These are phyloP conservation scores for Cacatua alba DNA, from an alignment of 2,113 vertebrate species.

Conservation along the genomic window DNA sequence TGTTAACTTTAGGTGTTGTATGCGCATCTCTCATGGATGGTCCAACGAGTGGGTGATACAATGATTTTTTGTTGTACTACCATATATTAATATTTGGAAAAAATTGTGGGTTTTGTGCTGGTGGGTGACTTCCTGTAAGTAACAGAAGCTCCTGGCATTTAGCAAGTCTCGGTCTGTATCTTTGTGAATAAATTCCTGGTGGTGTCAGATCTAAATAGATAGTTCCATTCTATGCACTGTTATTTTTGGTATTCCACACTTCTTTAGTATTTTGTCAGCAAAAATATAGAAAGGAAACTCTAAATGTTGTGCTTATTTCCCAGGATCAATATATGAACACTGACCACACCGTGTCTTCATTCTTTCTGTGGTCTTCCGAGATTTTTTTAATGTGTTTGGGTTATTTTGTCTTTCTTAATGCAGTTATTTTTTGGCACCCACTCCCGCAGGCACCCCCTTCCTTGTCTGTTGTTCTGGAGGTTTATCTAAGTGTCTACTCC, in stretches of 20 bases:
- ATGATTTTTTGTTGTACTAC: not conserved
- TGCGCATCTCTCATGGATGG: not conserved
- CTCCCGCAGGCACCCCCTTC: fast-evolving
- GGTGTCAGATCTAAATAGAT: not conserved
- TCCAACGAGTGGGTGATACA: not conserved
- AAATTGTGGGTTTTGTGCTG: not conserved
- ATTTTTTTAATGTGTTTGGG: not conserved
- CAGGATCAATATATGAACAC: not conserved
- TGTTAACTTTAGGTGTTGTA: not conserved
- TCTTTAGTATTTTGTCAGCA: not conserved
- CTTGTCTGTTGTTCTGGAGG: not conserved
- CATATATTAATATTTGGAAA: not conserved
- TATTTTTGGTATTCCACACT: not conserved
- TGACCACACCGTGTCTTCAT: not conserved
- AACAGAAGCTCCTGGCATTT: not conserved
- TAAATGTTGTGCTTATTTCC: not conserved
- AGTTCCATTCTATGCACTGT: not conserved
- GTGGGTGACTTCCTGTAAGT: not conserved
- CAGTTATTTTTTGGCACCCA: not conserved
- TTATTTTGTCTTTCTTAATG: not conserved
- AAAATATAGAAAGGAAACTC: not conserved
- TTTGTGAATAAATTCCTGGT: not conserved
- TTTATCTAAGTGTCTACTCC: not conserved
- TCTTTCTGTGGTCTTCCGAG: not conserved
- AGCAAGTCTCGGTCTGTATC: not conserved